Evolutionary conservation across 2,797 vertebrate species (phyloP), one percentile per base, ranked within the genome.

Genomic region (Molossus molossus): DNA sequence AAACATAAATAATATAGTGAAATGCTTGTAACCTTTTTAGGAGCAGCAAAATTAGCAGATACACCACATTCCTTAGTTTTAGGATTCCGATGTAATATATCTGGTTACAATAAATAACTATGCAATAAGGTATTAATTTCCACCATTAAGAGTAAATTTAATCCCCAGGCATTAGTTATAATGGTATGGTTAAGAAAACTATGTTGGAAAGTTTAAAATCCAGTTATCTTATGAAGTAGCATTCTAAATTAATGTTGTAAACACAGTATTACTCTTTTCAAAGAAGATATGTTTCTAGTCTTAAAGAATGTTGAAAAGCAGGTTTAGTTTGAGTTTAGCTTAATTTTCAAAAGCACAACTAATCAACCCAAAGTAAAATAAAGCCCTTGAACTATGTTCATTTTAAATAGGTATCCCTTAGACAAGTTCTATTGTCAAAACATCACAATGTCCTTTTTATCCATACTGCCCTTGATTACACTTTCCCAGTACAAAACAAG

Each of bases 191-290:
- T 55, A 90, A 86, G 29, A 57, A 93, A 60, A 90, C 62, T 20
- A 60, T 8, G 27, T 67, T 60, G 21, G 5, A 67, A 79, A 97
- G 90, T 75, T 96, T 95, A 93, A 45, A 82, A 70, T 82, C 8
- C 40, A n/a, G 33, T 88, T 75, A 72, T 17, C 69, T 23, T 8
- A 1, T 11, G 83, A 92, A 93, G 50, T 4, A 9, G 3, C 25
- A 40, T 67, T 95, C 79, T 87, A 45, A 80, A 79, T 62, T 81
- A 79, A 69, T 92, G 27, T 13, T 45, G 29, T 50, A 58, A 90
- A 75, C 4, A 76, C 50, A 88, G 37, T 77, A 90, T 87, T 93
- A 45, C 62, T 70, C 14, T 37, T 60, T 89, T 65, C 70, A 70
- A 80, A 76, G 25, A 10, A 76, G 23, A 10, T n/a, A 62, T 62